Evolutionary conservation across 2,888 invertebrate species (phyloP).

Genomic region (Thyatira batis): DNA sequence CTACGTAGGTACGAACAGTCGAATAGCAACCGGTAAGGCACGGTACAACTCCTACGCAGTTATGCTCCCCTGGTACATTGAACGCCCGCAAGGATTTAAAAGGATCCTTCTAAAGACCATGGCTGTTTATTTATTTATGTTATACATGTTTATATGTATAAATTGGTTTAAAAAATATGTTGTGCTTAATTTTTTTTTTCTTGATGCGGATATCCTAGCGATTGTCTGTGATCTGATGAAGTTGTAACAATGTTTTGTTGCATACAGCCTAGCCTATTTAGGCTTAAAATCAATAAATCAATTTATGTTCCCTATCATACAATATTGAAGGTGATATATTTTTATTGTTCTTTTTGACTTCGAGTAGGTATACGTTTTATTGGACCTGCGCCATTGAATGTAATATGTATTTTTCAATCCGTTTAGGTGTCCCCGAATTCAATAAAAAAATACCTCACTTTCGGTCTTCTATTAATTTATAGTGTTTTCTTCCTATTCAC

Average conservation of each 20-base stretch:
- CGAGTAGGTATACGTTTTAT: no score
- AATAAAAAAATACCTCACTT: no score
- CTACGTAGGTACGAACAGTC: slow-evolving; percentile 34
- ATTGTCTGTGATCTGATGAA: not conserved
- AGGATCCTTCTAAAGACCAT: slow-evolving; percentile 34
- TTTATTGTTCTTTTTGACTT: no score
- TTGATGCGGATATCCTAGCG: not conserved
- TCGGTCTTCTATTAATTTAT: no score
- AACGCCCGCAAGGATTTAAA: slow-evolving; percentile 64
- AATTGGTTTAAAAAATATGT: not conserved
- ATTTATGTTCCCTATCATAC: no score
- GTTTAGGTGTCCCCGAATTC: no score
- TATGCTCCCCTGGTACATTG: slow-evolving; percentile 66
- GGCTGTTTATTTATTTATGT: slow-evolving; percentile 15
- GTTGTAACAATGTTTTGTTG: not conserved
- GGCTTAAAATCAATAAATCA: no score
- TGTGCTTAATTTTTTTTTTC: not conserved
- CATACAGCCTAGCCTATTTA: no score
- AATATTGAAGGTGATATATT: no score
- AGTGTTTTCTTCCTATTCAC: no score
- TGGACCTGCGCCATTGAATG: no score
- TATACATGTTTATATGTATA: slow-evolving; percentile 19
- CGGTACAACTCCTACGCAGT: slow-evolving; percentile 48
- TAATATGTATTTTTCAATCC: no score
- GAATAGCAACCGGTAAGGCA: slow-evolving; percentile 60